Conservation (phyloP, 2,113 vertebrate genomes). For the Aldabrachelys gigantea region DNA sequence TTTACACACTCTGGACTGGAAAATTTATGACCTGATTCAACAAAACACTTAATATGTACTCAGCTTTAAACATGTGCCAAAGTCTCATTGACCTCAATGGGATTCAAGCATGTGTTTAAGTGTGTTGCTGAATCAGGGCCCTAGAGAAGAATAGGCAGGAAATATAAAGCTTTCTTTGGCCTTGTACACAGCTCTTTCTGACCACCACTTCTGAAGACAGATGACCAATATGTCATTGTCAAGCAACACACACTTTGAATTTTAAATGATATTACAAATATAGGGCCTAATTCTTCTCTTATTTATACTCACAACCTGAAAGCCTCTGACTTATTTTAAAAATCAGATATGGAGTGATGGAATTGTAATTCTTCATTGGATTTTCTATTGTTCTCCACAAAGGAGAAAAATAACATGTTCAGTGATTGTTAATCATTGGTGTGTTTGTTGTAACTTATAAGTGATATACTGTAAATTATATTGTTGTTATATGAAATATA, state of each 20-base stretch:
- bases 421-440: background rate
- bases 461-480: background rate
- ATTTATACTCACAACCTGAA: slow-evolving; percentile 11
- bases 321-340: background rate
- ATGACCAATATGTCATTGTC: background rate
- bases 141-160: background rate
- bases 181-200: background rate
- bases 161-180: background rate
- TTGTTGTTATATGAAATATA: background rate
- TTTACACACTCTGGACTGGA: slow-evolving; percentile 28
- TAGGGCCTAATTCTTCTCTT: background rate
- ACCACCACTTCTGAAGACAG: slow-evolving; percentile 22
- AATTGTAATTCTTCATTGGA: background rate
- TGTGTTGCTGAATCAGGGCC: slow-evolving; percentile 2
- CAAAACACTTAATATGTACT: background rate
- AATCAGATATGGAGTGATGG: background rate
- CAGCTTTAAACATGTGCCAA: background rate
- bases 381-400: background rate
- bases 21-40: background rate
- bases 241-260: background rate
- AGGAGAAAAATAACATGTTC: background rate
- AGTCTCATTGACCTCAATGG: slow-evolving; percentile 13
- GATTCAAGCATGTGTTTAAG: background rate
- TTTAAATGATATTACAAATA: slow-evolving; percentile 9
- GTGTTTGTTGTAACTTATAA: background rate